Evolutionary conservation across 2,113 vertebrate species (phyloP), one percentile per base, ranked within the genome.

Genomic region (Leucopsar rothschildi): DNA sequence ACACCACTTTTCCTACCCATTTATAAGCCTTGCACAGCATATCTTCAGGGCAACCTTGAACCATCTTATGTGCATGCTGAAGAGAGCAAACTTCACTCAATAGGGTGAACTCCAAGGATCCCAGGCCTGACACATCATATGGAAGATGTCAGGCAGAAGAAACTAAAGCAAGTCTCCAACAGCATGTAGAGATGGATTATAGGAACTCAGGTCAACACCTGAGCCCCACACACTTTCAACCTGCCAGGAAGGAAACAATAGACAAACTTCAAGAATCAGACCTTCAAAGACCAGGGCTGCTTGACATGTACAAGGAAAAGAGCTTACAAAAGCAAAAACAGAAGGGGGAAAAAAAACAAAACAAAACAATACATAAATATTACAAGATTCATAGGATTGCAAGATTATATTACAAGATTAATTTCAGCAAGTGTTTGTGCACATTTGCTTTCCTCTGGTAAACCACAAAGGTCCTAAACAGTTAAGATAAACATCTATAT

Each of bases 301-400:
- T 72, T 66, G 50, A 57, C 12, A 33, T 2, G 9, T 29, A 37
- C 39, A 66, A 78, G 18, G 10, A 70, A 5, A 60, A 68, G 13
- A 56, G 16, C 21, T 76, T 64, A 82, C 15, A 78, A 91, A 89
- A 77, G 21, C 20, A 82, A 65, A 78, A 39, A 39, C 10, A 24
- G 27, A 11, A 28, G 6, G 9, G 4, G 1, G 3, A 0, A 3
- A 37, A 13, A 40, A 35, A 4, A 3, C 31, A 12, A 37, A 56
- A 29, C 23, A 59, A 63, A 29, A 7, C 8, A 59, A 12, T 3
- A 73, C 27, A 44, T 24, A 84, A 75, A 39, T 45, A 70, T 27
- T 66, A 27, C 6, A 75, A 75, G 35, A 82, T 45, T 78, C 24
- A 4, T 0, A 60, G 45, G 25, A 60, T 42, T 60, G 50, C 31